phyloP scores from a whole-genome alignment of 2,888 invertebrate genomes.

The Gnatocerus cornutus region DNA sequence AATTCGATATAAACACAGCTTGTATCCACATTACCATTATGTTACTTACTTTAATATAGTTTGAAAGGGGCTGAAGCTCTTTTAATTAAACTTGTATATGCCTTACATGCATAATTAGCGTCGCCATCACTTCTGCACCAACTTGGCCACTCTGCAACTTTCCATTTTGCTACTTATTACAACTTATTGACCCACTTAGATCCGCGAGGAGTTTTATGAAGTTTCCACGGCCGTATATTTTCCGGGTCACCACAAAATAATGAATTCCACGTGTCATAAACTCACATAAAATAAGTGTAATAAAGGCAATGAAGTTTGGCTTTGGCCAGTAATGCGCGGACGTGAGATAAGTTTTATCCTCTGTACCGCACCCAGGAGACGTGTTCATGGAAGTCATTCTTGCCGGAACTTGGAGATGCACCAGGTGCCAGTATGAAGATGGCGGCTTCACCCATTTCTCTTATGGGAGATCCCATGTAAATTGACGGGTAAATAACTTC shows the following conservation, averaged over 20 bases:
- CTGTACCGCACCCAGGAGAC: constrained; percentile 54
- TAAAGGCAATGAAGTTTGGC: constrained; percentile 30
- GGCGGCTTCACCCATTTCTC: too few species aligned
- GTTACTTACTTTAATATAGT: constrained; percentile 48
- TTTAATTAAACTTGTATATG: constrained; percentile 47
- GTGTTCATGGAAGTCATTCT: constrained; percentile 55
- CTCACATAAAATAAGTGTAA: constrained; percentile 28
- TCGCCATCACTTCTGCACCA: constrained; percentile 8
- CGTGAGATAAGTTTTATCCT: constrained; percentile 60
- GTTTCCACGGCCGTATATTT: background rate
- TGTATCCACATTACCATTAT: constrained; percentile 42
- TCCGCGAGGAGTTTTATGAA: too few species aligned
- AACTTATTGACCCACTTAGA: too few species aligned
- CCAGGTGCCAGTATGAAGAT: too few species aligned
- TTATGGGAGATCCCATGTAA: too few species aligned
- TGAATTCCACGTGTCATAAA: constrained; percentile 34
- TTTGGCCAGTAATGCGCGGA: constrained; percentile 48
- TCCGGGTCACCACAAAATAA: constrained; percentile 5
- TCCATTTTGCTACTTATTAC: background rate
- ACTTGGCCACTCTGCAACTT: background rate
- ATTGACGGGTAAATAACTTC: too few species aligned
- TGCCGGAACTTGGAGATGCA: constrained; percentile 52
- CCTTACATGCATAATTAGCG: constrained; percentile 40
- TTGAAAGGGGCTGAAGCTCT: constrained; percentile 42
- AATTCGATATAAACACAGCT: constrained; percentile 49